Conservation (phyloP, 2,888 invertebrate species). For the Drosophila heteroneura region DNA sequence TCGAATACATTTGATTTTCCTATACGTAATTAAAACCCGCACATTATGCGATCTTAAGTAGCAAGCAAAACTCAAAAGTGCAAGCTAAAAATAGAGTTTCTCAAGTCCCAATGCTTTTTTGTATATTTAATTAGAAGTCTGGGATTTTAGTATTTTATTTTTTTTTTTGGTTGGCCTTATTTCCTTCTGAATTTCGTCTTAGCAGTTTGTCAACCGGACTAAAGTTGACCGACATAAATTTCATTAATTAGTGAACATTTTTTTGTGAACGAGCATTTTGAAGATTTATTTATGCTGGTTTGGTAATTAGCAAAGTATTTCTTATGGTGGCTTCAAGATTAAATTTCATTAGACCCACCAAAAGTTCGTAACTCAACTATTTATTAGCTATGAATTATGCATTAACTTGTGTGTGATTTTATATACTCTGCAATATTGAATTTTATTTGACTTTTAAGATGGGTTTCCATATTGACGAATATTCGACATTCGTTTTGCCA, state of each 20-base stretch:
- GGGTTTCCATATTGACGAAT: background rate
- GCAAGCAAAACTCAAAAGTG: constrained; percentile 55
- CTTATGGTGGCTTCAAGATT: constrained; percentile 35
- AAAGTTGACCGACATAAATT: constrained; percentile 72
- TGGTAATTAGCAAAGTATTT: constrained; percentile 60
- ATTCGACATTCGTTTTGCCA: background rate
- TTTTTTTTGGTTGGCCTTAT: constrained; percentile 41
- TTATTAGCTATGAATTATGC: background rate
- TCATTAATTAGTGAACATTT: constrained; percentile 63
- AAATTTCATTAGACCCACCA: constrained; percentile 8
- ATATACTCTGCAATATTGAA: background rate
- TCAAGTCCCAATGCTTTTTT: constrained; percentile 8
- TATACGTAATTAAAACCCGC: constrained; percentile 8
- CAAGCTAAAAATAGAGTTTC: constrained; percentile 35
- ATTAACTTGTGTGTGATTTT: background rate
- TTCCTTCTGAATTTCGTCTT: constrained; percentile 26
- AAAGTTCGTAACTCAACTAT: background rate
- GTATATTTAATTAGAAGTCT: constrained; percentile 62
- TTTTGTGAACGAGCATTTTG: constrained; percentile 39
- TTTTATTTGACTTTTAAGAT: background rate
- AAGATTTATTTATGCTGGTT: constrained; percentile 57
- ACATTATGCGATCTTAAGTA: constrained; percentile 51
- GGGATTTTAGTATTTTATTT: constrained; percentile 7
- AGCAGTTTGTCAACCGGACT: constrained; percentile 25
- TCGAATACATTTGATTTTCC: background rate